Base-by-base conservation (phyloP, 2,113 vertebrate genomes). In the Bagarius yarrelli region DNA sequence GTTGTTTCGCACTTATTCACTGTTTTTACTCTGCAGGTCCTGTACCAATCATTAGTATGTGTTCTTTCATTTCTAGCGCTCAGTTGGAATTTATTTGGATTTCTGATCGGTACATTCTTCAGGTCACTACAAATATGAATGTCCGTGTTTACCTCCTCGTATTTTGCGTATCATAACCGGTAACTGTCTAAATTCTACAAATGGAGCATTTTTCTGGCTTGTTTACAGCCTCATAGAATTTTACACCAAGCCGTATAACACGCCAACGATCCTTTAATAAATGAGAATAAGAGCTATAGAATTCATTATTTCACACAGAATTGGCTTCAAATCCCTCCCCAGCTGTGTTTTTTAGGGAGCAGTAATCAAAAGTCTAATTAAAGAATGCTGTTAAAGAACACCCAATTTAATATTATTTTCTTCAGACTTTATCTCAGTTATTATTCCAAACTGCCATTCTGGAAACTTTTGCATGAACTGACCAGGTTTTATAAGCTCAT, bases 321-420 rank as follows among this genome's bases (percentile, higher is more conserved):
- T 59, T 32, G 52, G 27, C 32, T 57, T 57, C 8, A 47, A 36
- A 19, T 63, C 52, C 57, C 27, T 63, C 30, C 47, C 30, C 56
- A 53, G 44, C 67, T 60, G 55, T 11, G 56, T 80, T 57, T 78
- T 52, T 50, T 40, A 78, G 21, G 40, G 61, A 73, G 57, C 69
- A 36, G 44, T 80, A 80, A 67, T 78, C 32, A 79, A 67, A 67
- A 8, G 0, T 69, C 32, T 67, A 55, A 55, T 64, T n/a, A 66
- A 23, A 70, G 34, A 70, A 79, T 40, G 50, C 23, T 11, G 25
- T 36, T 67, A 55, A 56, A 67, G 50, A 34, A 70, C 53, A 53
- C 2, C 2, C 5, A 50, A 3, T 73, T 72, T 53, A 53, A 53
- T 63, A 53, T 55, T 81, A 59, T 67, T 36, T 47, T 69, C 15